Evolutionary conservation across 2,113 vertebrate genomes (phyloP).

Genomic region (Myotis lucifugus): DNA sequence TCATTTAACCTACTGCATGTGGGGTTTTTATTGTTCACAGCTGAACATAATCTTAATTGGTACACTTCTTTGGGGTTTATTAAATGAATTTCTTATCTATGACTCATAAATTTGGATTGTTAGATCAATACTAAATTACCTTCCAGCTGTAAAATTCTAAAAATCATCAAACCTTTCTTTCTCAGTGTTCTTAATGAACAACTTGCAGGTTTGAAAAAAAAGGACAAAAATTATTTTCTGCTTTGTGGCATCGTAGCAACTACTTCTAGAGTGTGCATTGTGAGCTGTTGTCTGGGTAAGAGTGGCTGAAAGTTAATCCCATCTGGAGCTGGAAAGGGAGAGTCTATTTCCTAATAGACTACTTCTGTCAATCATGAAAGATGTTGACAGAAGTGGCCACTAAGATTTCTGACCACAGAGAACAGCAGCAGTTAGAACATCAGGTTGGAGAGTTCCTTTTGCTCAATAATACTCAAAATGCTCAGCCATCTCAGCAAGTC

Average conservation of each 20-base stretch:
- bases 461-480: background rate
- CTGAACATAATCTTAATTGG: slow-evolving; percentile 33
- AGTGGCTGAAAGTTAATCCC: background rate
- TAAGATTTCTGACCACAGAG: background rate
- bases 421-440: background rate
- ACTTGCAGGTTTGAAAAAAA: background rate
- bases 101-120: background rate
- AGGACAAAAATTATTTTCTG: background rate
- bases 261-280: background rate
- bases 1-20: background rate
- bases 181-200: background rate
- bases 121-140: background rate
- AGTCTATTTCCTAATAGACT: background rate
- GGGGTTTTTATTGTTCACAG: background rate
- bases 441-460: background rate
- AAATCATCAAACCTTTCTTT: background rate
- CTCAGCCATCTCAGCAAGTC: background rate
- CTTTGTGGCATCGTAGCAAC: background rate
- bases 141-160: slow-evolving; percentile 29
- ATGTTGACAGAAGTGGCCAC: background rate
- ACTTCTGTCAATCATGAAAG: background rate
- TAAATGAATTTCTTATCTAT: background rate
- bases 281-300: background rate
- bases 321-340: background rate
- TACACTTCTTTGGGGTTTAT: background rate